A percentile compares a stretch with the other conserved stretches of the same genome.
Evolutionary conservation across 92 coral and sea anemone species (phyloP).

Genomic region (Heteractis magnifica): DNA sequence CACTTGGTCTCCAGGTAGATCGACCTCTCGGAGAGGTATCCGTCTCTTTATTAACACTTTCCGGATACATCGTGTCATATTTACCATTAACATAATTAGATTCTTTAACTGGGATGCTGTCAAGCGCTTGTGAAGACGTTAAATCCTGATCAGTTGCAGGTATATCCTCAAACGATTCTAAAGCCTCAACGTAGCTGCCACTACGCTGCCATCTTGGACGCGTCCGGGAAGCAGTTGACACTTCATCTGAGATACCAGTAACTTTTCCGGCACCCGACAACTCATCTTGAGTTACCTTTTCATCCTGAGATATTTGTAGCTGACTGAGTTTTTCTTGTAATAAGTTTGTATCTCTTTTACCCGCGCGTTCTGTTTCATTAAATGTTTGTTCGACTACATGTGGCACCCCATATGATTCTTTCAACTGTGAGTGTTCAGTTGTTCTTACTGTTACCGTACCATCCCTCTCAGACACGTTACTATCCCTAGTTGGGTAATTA

Average conservation of each 20-base stretch:
- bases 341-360: no score
- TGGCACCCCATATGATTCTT: background rate
- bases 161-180: conserved; percentile 18
- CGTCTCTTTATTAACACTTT: background rate
- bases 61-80: conserved; percentile 21
- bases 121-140: background rate
- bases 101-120: conserved; percentile 17
- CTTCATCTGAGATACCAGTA: background rate
- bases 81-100: background rate
- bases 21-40: conserved; percentile 43
- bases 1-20: conserved; percentile 83
- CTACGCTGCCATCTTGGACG: conserved; percentile 29
- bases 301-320: background rate
- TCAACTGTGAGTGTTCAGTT: background rate
- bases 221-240: background rate
- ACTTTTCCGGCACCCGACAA: background rate
- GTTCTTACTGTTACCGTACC: background rate
- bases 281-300: background rate
- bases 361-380: background rate
- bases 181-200: conserved; percentile 34
- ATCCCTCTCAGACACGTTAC: background rate
- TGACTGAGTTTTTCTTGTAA: background rate
- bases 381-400: background rate
- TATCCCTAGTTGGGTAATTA: background rate
- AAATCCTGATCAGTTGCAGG: background rate